A percentile compares a stretch with the other conserved stretches of the same genome.
Conservation (phyloP, 2,888 invertebrate genomes). For the Patella depressa region DNA sequence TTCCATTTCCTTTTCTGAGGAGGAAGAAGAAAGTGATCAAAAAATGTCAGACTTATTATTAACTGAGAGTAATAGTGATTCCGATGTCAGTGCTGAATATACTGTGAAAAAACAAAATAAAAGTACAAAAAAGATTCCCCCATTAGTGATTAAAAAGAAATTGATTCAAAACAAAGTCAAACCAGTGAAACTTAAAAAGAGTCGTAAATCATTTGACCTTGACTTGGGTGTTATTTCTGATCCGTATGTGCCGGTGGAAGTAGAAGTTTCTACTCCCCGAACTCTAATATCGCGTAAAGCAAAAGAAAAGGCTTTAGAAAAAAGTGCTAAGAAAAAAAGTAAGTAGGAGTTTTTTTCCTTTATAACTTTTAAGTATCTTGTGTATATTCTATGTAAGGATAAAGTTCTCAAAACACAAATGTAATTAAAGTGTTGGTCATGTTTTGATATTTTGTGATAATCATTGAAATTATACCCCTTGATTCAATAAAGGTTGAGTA, state of each 20-base stretch:
- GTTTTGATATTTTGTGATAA: too few relatives aligned
- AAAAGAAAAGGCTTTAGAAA: conserved; percentile 50
- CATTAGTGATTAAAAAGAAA: conserved; percentile 3
- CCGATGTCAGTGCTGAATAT: conserved; percentile 15
- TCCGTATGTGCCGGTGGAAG: conserved; percentile 27
- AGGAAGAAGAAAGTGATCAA: conserved; percentile 43
- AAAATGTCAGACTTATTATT: conserved; percentile 44
- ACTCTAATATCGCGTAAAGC: conserved; percentile 55
- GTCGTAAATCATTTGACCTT: conserved; percentile 21
- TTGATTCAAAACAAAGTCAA: conserved; percentile 12
- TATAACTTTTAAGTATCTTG: neutral
- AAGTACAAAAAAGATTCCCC: conserved; percentile 18
- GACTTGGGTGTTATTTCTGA: conserved; percentile 37
- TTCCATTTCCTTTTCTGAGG: conserved; percentile 54
- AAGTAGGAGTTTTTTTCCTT: conserved; percentile 21
- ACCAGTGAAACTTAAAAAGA: neutral
- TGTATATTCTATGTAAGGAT: too few relatives aligned
- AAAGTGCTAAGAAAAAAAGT: conserved; percentile 36
- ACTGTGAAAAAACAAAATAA: conserved; percentile 17
- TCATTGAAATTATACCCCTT: too few relatives aligned
- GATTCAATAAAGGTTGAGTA: too few relatives aligned
- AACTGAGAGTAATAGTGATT: conserved; percentile 47
- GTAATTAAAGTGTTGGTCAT: too few relatives aligned
- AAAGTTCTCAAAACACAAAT: too few relatives aligned
- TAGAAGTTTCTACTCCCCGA: conserved; percentile 39